Conservation (phyloP, 1,140 invertebrate genomes). For the Pollicipes pollicipes region DNA sequence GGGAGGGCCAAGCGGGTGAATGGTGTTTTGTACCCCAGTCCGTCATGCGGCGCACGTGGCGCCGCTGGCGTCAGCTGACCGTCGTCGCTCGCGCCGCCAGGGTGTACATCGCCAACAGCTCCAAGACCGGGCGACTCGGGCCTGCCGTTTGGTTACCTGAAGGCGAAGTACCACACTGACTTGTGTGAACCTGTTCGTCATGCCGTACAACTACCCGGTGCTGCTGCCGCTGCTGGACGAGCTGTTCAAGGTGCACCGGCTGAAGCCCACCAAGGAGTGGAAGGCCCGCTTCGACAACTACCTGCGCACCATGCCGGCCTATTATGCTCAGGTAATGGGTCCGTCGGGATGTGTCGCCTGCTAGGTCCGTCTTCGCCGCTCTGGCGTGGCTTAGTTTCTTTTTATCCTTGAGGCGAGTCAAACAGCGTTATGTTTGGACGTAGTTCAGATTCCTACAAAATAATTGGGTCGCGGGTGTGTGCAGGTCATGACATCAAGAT, state of each 20-base stretch:
- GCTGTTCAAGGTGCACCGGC: constrained; percentile 68
- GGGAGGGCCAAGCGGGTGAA: no score
- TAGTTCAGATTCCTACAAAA: no score
- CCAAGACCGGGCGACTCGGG: constrained; percentile 68
- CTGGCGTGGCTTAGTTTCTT: no score
- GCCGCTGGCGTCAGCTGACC: no score
- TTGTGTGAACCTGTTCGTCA: constrained; percentile 90
- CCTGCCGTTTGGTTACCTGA: constrained; percentile 94
- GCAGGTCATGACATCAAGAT: no score
- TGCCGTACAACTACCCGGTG: constrained; percentile 97
- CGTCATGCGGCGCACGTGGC: no score
- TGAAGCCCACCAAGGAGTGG: constrained; percentile 80
- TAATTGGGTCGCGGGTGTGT: no score
- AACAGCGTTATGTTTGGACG: no score
- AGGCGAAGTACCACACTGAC: constrained; percentile 85
- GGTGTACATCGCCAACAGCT: constrained; percentile 80
- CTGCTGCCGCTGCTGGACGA: constrained; percentile 83
- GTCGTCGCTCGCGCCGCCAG: constrained; percentile 30
- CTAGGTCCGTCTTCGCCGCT: no score
- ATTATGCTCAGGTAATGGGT: constrained; percentile 80
- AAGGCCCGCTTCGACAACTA: constrained; percentile 81
- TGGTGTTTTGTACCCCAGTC: no score
- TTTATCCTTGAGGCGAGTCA: no score
- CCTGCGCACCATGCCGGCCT: constrained; percentile 81
- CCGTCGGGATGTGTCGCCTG: no score